Conservation (phyloP, 37 sponge, comb jelly and placozoan species). For the Ephydatia muelleri region DNA sequence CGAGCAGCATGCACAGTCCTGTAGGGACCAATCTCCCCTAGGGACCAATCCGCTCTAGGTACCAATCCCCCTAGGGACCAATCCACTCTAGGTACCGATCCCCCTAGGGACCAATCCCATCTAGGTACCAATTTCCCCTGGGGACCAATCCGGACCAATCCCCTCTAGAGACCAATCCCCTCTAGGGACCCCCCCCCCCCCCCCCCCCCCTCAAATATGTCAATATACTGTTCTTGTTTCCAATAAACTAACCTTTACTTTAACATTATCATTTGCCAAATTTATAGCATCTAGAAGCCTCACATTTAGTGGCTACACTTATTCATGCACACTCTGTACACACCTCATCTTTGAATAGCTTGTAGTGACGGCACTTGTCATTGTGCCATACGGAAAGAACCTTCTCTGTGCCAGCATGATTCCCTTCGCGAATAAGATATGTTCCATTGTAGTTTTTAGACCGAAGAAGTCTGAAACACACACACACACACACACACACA, state of each 20-base stretch:
- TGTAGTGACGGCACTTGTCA: conserved; percentile 73
- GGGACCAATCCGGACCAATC: too few relatives aligned
- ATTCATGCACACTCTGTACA: background rate
- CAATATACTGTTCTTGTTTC: too few relatives aligned
- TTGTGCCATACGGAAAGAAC: conserved; percentile 75
- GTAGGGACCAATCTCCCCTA: too few relatives aligned
- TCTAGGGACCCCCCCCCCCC: too few relatives aligned
- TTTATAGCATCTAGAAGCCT: background rate
- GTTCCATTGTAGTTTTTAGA: conserved; percentile 39
- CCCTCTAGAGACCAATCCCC: too few relatives aligned
- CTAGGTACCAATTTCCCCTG: too few relatives aligned
- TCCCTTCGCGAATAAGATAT: conserved; percentile 62
- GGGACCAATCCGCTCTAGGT: too few relatives aligned
- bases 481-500: conserved; percentile 1
- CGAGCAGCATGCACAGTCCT: background rate
- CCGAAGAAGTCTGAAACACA: conserved; percentile 32
- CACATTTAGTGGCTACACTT: too few relatives aligned
- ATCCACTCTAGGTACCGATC: too few relatives aligned
- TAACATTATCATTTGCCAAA: background rate
- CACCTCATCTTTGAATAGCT: conserved; percentile 67
- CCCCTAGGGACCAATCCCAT: too few relatives aligned
- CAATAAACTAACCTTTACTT: background rate
- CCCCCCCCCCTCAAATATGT: too few relatives aligned
- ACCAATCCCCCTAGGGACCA: too few relatives aligned
- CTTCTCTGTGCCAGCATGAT: conserved; percentile 56